Evolutionary conservation across 53 echinoderm and acorn worm genomes (phyloP).

Genomic region (Mesocentrotus franciscanus): DNA sequence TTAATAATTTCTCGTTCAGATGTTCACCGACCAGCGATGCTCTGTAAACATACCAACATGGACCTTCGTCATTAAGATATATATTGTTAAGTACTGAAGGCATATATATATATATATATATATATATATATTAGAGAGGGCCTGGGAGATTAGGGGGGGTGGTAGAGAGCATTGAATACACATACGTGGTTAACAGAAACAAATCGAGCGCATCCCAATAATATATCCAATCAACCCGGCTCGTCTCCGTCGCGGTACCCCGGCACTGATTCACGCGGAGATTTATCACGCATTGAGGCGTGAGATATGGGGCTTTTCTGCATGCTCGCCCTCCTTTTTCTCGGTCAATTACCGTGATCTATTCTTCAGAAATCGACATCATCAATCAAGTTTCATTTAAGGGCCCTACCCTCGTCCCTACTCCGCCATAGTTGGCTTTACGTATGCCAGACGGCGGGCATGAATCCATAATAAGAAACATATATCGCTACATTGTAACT

Average conservation of each 20-base stretch:
- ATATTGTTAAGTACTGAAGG: slow-evolving; percentile 1
- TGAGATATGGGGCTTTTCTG: slow-evolving; percentile 59
- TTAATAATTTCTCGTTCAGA: background rate
- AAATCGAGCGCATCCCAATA: slow-evolving; percentile 35
- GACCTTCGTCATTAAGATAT: slow-evolving; percentile 7
- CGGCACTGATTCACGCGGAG: slow-evolving; percentile 8
- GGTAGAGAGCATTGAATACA: background rate
- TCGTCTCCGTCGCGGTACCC: background rate
- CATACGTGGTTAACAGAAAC: slow-evolving; percentile 28
- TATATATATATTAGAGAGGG: too few relatives aligned
- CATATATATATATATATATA: background rate
- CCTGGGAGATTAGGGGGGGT: background rate
- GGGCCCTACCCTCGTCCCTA: background rate
- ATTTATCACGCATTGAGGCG: slow-evolving; percentile 66
- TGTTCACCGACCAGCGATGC: background rate
- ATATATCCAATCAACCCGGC: background rate
- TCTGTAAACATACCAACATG: slow-evolving; percentile 38
- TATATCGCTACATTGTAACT: slow-evolving; percentile 48
- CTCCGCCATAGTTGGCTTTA: background rate
- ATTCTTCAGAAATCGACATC: slow-evolving; percentile 62
- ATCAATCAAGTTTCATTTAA: slow-evolving; percentile 53
- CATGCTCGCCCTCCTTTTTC: slow-evolving; percentile 48
- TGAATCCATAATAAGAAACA: slow-evolving; percentile 59
- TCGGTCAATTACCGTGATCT: slow-evolving; percentile 68
- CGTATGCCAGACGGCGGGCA: slow-evolving; percentile 41